Conservation (phyloP, 2,797 vertebrate species). For the Poecile montanus region DNA sequence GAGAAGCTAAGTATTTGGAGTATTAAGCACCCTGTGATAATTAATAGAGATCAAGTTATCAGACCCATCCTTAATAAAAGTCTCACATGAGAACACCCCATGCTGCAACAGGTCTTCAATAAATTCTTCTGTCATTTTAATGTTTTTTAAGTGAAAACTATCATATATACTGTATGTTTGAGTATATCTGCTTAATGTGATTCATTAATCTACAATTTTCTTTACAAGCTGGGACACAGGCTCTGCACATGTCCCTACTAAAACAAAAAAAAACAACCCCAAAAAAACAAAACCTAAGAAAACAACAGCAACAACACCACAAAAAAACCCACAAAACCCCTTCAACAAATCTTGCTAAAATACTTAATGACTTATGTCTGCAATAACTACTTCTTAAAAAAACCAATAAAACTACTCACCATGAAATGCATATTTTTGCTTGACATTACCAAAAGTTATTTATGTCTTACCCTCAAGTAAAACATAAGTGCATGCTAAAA, state of each 20-base stretch:
- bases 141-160: background rate
- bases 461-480: background rate
- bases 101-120: background rate
- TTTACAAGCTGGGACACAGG: background rate
- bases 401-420: background rate
- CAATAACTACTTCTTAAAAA: background rate
- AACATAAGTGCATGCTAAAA: background rate
- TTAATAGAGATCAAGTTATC: background rate
- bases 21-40: background rate
- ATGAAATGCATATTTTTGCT: background rate
- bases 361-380: background rate
- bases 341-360: background rate
- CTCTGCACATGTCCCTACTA: fast-evolving
- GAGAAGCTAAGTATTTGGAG: background rate
- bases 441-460: background rate
- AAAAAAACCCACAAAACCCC: background rate
- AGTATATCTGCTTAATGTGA: background rate
- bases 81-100: fast-evolving
- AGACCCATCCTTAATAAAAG: background rate
- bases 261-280: background rate
- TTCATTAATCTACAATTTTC: background rate
- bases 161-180: background rate
- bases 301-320: background rate
- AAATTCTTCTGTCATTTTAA: background rate
- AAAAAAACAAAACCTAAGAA: background rate